Evolutionary conservation across 2,113 vertebrate species (phyloP).

Genomic region (Triplophysa dalaica): DNA sequence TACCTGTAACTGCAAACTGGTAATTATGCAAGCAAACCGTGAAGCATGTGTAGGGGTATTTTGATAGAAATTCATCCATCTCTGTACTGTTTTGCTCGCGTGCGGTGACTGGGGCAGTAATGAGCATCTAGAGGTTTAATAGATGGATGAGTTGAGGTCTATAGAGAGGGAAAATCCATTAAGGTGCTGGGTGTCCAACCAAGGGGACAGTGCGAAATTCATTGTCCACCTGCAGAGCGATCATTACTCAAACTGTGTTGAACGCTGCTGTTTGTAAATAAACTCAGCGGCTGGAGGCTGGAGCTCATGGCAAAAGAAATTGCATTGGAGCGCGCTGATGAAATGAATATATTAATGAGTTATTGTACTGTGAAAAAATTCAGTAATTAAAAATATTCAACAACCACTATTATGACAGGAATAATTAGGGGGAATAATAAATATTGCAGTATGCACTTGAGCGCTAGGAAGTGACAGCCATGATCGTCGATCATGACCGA

Average conservation of each 20-base stretch:
- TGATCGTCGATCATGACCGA: too few species aligned
- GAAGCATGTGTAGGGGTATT: background rate
- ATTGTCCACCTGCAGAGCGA: conserved; percentile 7
- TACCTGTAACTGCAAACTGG: too few species aligned
- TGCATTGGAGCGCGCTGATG: background rate
- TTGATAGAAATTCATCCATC: conserved; percentile 8
- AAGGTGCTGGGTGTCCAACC: background rate
- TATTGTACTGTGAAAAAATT: background rate
- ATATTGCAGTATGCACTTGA: too few species aligned
- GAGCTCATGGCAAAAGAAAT: background rate
- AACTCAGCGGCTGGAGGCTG: background rate
- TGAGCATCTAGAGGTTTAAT: conserved; percentile 4
- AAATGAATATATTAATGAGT: conserved; percentile 1
- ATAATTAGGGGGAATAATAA: too few species aligned
- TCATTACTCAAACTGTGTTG: conserved; percentile 1
- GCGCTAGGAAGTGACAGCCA: too few species aligned
- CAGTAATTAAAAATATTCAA: background rate
- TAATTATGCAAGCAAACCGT: too few species aligned
- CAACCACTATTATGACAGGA: background rate
- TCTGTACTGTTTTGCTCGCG: background rate
- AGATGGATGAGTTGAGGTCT: background rate
- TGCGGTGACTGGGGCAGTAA: conserved; percentile 1
- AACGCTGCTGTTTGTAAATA: background rate
- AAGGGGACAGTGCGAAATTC: background rate
- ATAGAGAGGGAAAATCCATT: conserved; percentile 27